Conservation (phyloP, 2,888 invertebrate species). For the Hirtodrosophila duncani region DNA sequence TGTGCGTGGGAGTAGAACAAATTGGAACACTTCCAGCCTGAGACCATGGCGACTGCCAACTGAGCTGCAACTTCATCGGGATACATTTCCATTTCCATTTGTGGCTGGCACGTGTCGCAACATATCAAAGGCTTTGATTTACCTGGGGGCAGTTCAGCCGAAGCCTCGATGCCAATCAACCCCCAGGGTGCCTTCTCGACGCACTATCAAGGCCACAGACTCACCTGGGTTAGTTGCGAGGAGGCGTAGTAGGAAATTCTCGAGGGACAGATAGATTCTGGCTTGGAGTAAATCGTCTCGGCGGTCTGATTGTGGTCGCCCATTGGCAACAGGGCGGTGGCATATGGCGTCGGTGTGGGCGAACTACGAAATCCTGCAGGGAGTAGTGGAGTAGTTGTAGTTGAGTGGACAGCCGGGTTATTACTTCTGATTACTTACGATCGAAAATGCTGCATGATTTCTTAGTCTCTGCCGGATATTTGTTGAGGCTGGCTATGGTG, state of each 20-base stretch:
- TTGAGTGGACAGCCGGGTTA: neutral
- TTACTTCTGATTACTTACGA: constrained; percentile 57
- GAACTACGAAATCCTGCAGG: constrained; percentile 76
- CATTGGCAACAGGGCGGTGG: constrained; percentile 82
- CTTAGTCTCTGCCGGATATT: constrained; percentile 81
- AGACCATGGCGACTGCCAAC: constrained; percentile 37
- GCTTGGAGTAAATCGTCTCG: constrained; percentile 55
- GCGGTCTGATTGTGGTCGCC: constrained; percentile 75
- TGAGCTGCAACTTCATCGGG: constrained; percentile 31
- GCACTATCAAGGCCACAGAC: constrained; percentile 47
- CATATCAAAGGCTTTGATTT: constrained; percentile 67
- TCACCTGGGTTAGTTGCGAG: constrained; percentile 86
- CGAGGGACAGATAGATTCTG: constrained; percentile 80
- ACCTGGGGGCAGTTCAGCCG: constrained; percentile 29
- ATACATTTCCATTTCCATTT: constrained; percentile 53
- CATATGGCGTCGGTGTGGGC: constrained; percentile 85
- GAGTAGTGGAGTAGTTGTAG: too few relatives aligned
- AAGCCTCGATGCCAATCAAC: constrained; percentile 21
- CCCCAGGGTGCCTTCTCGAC: constrained; percentile 28
- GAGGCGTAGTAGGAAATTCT: constrained; percentile 88
- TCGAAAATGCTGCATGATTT: constrained; percentile 77
- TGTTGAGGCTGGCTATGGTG: constrained; percentile 89
- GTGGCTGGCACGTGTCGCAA: constrained; percentile 57
- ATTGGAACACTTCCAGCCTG: too few relatives aligned
- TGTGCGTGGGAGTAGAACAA: constrained; percentile 37